Conservation (phyloP, 2,888 invertebrate genomes). For the Hartigia nigra region DNA sequence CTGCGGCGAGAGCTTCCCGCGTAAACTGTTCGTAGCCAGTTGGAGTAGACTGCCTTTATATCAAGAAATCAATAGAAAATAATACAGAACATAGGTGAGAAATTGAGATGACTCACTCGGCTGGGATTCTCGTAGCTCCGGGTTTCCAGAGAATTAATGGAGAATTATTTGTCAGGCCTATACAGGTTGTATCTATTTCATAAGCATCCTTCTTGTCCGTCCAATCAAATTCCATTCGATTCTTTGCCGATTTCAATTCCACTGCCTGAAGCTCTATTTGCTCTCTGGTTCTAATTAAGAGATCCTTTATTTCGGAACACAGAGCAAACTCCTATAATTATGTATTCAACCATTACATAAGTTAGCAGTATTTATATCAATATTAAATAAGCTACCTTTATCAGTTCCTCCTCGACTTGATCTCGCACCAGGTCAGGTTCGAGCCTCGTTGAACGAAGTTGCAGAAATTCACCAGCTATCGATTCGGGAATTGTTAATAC, state of each 20-base stretch:
- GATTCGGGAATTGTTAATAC: conserved; percentile 78
- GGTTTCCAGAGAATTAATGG: conserved; percentile 81
- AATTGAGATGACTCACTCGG: conserved; percentile 69
- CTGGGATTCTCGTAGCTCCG: conserved; percentile 83
- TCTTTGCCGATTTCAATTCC: conserved; percentile 83
- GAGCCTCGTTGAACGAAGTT: conserved; percentile 75
- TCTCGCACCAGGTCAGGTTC: conserved; percentile 82
- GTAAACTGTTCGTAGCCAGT: conserved; percentile 89
- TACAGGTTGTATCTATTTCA: conserved; percentile 78
- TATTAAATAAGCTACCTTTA: conserved; percentile 66
- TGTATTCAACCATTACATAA: conserved; percentile 6
- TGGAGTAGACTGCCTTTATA: conserved; percentile 79
- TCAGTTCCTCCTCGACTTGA: conserved; percentile 80
- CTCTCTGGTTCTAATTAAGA: conserved; percentile 72
- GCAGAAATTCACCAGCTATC: conserved; percentile 81
- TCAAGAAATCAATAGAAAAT: conserved; percentile 7
- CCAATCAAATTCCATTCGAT: conserved; percentile 89
- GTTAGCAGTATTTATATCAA: not conserved
- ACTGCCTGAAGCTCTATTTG: conserved; percentile 78
- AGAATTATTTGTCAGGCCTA: conserved; percentile 77
- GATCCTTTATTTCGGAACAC: conserved; percentile 75
- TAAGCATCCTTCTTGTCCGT: conserved; percentile 88
- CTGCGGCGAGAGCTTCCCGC: conserved; percentile 79
- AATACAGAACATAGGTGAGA: not conserved
- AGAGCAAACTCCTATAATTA: conserved; percentile 72